Base-by-base conservation (phyloP, 53 echinoderm and acorn worm genomes). In the Echinarachnius parma region DNA sequence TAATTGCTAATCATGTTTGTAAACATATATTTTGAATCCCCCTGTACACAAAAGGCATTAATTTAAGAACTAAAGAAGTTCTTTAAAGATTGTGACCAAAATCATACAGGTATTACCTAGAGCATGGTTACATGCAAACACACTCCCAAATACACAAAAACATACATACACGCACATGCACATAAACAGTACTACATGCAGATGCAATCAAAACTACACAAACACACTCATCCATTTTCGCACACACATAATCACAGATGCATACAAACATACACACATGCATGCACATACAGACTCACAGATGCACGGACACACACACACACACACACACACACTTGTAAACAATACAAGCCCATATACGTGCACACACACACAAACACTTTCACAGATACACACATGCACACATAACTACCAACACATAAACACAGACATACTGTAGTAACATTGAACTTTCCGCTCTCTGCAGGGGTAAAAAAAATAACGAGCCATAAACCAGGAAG, bases 401-500 rank as follows among this genome's bases (percentile, higher is more conserved):
- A n/a, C 18, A n/a, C 18, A 49, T 9, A 14, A n/a, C 11, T 13
- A 9, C 13, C 13, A 39, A 50, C 10, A 64, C 45, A 66, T 28
- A 25, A 3, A 66, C 66, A 66, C 27, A n/a, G n/a, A 13, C 52
- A 50, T 19, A 50, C 29, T 22, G 24, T 69, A 53, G 70, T 69
- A 69, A 53, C 53, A 69, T 53, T 69, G 70, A 69, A 53, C 53
- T 53, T 34, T 69, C 34, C 23, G 11, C 11, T 35, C 14, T 33
- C 37, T 18, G 24, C 20, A 31, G n/a, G 25, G 34, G 15, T 39
- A 62, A 35, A 62, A 35, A 57, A 16, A 30, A 66, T 31, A 34
- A 26, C n/a, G 16, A 3, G 9, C 3, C 5, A 63, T n/a, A 23
- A 31, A 53, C 52, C 69, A 31, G 69, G 69, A 69, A 69, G 70